Conservation (phyloP, 2,888 invertebrate species). For the Netelia virgata region DNA sequence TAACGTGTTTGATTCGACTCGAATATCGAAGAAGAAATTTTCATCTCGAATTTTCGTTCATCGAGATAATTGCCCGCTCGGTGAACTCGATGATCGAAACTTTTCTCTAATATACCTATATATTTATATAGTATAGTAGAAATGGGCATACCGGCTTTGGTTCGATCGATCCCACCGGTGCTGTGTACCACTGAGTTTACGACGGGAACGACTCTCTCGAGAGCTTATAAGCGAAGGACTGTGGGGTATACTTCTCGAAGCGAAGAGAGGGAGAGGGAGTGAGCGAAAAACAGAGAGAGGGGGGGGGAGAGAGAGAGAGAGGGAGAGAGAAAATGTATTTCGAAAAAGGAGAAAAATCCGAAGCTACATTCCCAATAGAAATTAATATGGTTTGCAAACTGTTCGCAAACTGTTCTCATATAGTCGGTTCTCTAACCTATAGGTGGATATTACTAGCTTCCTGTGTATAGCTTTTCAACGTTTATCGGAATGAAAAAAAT, state of each 20-base stretch:
- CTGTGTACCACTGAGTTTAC: slow-evolving; percentile 8
- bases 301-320: background rate
- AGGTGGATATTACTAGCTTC: slow-evolving; percentile 14
- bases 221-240: slow-evolving; percentile 32
- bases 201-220: slow-evolving; percentile 14
- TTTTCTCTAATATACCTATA: slow-evolving; percentile 3
- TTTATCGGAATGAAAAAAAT: slow-evolving; percentile 28
- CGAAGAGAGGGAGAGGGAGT: slow-evolving; percentile 4
- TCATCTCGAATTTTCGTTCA: slow-evolving; percentile 12
- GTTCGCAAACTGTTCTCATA: slow-evolving; percentile 47
- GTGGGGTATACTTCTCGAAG: slow-evolving; percentile 15
- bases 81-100: slow-evolving; percentile 17
- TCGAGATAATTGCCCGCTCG: background rate
- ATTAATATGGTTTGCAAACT: slow-evolving; percentile 44
- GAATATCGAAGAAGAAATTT: slow-evolving; percentile 17
- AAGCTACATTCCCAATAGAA: slow-evolving; percentile 40
- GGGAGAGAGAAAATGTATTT: slow-evolving; percentile 4
- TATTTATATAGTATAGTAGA: background rate
- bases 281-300: background rate
- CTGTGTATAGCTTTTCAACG: slow-evolving; percentile 34
- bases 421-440: slow-evolving; percentile 17
- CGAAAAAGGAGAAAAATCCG: slow-evolving; percentile 38
- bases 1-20: background rate
- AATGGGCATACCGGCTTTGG: background rate
- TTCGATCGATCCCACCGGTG: slow-evolving; percentile 2